Evolutionary conservation across 2,888 invertebrate genomes (phyloP).

Genomic region (Pristionchus entomophagus): DNA sequence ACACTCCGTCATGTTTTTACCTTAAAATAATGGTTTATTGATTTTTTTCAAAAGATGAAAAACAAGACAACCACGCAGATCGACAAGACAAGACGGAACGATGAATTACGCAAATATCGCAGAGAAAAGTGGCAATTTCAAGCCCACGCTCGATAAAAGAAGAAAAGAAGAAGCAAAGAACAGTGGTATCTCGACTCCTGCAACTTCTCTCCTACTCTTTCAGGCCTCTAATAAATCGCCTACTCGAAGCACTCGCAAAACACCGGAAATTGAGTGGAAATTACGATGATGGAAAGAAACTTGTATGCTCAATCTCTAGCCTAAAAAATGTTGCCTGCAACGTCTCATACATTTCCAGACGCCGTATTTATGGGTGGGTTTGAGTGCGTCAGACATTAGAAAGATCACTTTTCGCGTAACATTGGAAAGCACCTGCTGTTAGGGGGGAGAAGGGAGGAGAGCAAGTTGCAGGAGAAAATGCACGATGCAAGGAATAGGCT

Average conservation of each 20-base stretch:
- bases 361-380: neutral
- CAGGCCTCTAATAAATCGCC: neutral
- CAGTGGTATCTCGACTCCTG: neutral
- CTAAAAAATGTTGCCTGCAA: neutral
- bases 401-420: neutral
- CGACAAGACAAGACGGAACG: neutral
- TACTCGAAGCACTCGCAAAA: neutral
- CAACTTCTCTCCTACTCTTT: neutral
- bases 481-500: too few species aligned
- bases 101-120: neutral
- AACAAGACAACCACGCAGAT: neutral
- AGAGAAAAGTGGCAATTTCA: neutral
- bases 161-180: neutral
- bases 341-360: neutral
- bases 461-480: neutral
- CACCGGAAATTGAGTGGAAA: constrained; percentile 37
- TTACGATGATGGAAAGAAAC: neutral
- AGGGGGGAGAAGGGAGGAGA: neutral
- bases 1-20: constrained; percentile 4
- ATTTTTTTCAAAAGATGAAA: neutral
- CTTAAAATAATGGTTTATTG: neutral
- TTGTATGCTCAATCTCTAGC: neutral
- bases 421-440: neutral
- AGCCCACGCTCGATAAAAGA: neutral
- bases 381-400: neutral